Percentiles rank a stretch among this genome's conserved stretches.
Conservation (phyloP, 2,797 vertebrate species). For the Acrocephalus scirpaceus region DNA sequence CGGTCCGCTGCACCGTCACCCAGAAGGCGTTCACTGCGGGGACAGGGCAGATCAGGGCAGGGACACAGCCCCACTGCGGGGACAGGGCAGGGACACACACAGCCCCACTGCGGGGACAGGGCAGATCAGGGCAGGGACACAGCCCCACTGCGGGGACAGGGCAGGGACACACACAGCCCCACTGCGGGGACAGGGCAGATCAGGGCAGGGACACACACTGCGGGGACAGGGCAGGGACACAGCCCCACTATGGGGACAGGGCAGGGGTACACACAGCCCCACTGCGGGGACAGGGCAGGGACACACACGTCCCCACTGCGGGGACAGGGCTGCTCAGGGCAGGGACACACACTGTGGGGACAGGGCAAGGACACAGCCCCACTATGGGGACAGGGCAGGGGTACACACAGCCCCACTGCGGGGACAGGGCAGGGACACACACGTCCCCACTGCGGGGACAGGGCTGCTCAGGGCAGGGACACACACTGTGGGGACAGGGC, state of each 20-base stretch:
- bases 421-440: neutral
- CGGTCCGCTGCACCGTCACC: conserved; percentile 89
- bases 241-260: neutral
- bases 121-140: neutral
- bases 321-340: neutral
- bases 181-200: too few species aligned
- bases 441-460: neutral
- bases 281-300: neutral
- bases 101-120: neutral
- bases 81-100: neutral
- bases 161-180: neutral
- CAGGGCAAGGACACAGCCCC: neutral
- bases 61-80: fast-evolving
- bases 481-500: neutral
- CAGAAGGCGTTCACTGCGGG: conserved; percentile 87
- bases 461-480: neutral
- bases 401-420: neutral
- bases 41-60: neutral
- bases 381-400: neutral
- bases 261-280: too few species aligned
- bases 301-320: conserved; percentile 67
- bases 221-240: too few species aligned
- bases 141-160: neutral
- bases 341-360: neutral
- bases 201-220: too few species aligned